A percentile compares a stretch with the other conserved stretches of the same genome.
Evolutionary conservation across 2,113 vertebrate genomes (phyloP).

Genomic region (Haemorhous mexicanus): DNA sequence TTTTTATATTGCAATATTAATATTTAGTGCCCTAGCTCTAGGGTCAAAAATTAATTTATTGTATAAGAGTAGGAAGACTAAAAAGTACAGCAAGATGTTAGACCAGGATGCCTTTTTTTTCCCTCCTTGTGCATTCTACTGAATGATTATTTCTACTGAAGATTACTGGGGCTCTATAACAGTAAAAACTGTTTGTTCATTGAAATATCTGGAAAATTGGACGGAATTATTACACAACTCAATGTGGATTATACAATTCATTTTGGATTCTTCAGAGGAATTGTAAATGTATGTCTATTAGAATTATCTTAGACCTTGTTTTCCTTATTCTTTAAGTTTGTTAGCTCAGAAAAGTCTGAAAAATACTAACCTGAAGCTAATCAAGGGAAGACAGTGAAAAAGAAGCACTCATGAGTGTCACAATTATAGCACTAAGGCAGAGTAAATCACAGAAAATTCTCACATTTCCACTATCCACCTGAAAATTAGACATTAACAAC

Average conservation of each 20-base stretch:
- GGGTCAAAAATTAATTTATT: background rate
- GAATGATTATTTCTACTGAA: background rate
- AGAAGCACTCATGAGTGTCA: background rate
- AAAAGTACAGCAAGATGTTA: background rate
- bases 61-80: background rate
- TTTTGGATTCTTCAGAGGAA: background rate
- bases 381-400: background rate
- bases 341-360: background rate
- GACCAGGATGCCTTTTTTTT: no score
- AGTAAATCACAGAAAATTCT: background rate
- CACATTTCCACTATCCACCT: background rate
- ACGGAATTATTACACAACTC: background rate
- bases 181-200: background rate
- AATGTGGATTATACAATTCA: fast-evolving
- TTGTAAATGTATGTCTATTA: background rate
- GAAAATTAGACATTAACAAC: background rate
- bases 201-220: background rate
- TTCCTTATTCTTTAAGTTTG: background rate
- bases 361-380: background rate
- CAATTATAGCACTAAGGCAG: background rate
- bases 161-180: background rate
- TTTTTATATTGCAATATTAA: background rate
- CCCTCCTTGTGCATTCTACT: background rate
- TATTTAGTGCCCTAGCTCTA: background rate
- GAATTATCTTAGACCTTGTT: background rate